Percentiles rank a stretch among this genome's conserved stretches.
phyloP scores from a whole-genome alignment of 2,113 vertebrate genomes.

The Strix uralensis region DNA sequence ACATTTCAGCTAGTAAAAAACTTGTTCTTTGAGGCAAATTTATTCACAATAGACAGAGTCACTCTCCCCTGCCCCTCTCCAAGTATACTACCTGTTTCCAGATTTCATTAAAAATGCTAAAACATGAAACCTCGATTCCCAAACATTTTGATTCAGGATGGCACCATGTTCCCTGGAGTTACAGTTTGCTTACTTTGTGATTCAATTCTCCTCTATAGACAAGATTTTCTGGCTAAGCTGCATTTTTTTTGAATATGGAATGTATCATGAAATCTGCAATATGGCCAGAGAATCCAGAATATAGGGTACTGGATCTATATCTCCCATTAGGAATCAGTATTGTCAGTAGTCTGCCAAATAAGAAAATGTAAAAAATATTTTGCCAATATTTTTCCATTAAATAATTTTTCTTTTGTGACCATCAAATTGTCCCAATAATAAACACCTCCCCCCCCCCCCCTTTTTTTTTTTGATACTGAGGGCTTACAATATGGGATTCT shows the following conservation, averaged over 20 bases:
- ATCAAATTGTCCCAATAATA: not conserved
- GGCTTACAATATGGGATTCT: not conserved
- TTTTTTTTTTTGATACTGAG: not conserved
- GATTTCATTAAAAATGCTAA: not conserved
- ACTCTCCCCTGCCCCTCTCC: not conserved
- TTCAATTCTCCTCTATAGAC: not conserved
- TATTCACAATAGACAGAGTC: not conserved
- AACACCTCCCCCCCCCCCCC: rapidly evolving
- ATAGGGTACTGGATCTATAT: not conserved
- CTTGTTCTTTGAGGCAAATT: not conserved
- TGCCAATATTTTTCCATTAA: not conserved
- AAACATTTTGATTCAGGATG: not conserved
- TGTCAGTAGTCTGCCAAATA: not conserved
- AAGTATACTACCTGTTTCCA: not conserved
- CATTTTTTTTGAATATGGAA: not conserved
- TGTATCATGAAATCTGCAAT: not conserved
- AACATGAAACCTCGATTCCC: not conserved
- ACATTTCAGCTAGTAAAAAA: not conserved
- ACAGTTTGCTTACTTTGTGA: not conserved
- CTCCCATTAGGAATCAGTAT: not conserved
- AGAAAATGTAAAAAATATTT: not conserved
- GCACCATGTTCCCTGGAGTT: not conserved
- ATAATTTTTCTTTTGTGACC: not conserved
- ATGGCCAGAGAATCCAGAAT: not conserved
- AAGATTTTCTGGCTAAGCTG: not conserved